A percentile compares a stretch with the other conserved stretches of the same genome.
phyloP scores from a whole-genome alignment of 2,888 invertebrate species.

The Creontiades dilutus region DNA sequence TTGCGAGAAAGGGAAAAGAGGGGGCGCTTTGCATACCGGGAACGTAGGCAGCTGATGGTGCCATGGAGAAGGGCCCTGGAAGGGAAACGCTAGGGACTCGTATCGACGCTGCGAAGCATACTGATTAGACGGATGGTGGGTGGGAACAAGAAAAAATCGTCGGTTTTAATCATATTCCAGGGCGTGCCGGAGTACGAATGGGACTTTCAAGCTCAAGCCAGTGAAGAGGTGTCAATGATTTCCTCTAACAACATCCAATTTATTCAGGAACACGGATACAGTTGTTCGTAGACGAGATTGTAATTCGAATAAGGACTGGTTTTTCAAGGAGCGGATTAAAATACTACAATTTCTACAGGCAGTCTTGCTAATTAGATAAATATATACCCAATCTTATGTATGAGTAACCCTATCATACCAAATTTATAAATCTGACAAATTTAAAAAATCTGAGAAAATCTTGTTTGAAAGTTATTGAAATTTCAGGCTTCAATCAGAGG shows the following conservation, averaged over 20 bases:
- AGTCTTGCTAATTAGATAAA: too few species aligned
- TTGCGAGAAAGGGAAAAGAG: neutral
- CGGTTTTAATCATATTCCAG: slow-evolving; percentile 17
- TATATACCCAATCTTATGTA: too few species aligned
- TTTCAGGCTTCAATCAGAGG: too few species aligned
- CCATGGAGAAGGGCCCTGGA: neutral
- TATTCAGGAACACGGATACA: neutral
- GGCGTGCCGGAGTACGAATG: neutral
- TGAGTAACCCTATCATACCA: too few species aligned
- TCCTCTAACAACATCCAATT: slow-evolving; percentile 21
- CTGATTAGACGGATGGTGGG: neutral
- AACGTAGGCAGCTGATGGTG: neutral
- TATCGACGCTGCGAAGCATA: neutral
- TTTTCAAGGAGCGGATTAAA: too few species aligned
- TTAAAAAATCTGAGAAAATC: too few species aligned
- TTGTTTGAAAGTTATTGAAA: too few species aligned
- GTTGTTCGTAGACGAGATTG: too few species aligned
- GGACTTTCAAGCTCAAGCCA: slow-evolving; percentile 15
- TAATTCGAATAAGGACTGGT: too few species aligned
- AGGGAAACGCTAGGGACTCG: neutral
- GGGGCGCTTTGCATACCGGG: slow-evolving; percentile 11
- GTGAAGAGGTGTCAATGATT: slow-evolving; percentile 13
- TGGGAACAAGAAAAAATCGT: neutral
- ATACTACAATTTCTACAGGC: too few species aligned
- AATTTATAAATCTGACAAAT: too few species aligned